Evolutionary conservation across 2,797 vertebrate genomes (phyloP).

Genomic region (Pitangus sulphuratus): DNA sequence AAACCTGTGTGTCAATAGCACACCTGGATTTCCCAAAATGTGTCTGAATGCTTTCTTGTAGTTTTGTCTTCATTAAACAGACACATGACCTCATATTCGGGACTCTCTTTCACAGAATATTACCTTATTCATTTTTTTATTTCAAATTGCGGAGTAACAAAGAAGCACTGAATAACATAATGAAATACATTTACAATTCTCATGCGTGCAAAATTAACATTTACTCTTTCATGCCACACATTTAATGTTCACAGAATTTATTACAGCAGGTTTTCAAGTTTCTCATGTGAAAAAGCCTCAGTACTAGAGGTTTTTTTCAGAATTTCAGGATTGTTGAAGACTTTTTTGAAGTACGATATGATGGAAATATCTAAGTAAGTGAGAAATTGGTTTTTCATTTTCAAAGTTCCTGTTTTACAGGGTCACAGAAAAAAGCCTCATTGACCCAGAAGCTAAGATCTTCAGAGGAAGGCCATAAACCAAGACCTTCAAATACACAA

Average conservation of each 20-base stretch:
- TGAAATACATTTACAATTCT: not conserved
- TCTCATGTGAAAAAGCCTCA: not conserved
- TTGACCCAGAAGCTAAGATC: not conserved
- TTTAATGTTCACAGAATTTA: not conserved
- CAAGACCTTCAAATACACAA: not conserved
- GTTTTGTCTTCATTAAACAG: not conserved
- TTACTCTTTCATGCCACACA: slow-evolving; percentile 18
- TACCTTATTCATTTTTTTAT: not conserved
- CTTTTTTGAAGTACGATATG: not conserved
- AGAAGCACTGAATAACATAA: not conserved
- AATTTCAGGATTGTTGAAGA: not conserved
- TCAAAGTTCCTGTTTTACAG: not conserved
- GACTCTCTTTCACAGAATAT: not conserved
- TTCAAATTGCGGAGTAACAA: not conserved
- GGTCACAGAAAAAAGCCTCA: not conserved
- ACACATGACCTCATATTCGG: not conserved
- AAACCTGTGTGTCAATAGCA: not conserved
- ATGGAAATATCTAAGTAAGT: not conserved
- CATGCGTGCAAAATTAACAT: not conserved
- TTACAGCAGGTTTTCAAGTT: slow-evolving; percentile 39
- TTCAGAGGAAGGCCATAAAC: not conserved
- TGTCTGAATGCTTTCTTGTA: not conserved
- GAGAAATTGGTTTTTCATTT: not conserved
- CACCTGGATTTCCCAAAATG: not conserved
- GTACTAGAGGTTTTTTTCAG: not conserved